A percentile compares a stretch with the other conserved stretches of the same genome.
These are phyloP conservation scores for Pollenia labialis DNA, from an alignment of 2,888 invertebrate genomes.

Conservation along the genomic window DNA sequence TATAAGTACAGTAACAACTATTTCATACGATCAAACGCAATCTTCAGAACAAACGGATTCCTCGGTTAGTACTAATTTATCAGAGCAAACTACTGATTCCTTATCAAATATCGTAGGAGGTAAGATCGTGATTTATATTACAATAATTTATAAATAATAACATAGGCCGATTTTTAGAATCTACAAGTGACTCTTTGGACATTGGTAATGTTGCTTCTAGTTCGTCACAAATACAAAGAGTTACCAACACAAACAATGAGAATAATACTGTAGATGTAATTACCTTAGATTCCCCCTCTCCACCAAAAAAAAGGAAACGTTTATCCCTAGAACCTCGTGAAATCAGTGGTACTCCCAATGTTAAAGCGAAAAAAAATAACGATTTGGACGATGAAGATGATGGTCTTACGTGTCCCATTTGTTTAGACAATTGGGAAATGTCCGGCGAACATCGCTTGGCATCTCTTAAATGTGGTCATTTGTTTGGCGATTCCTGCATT, in stretches of 20 bases:
- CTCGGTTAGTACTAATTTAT: constrained; percentile 28
- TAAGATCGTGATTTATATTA: neutral
- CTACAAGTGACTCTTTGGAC: neutral
- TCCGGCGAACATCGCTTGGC: constrained; percentile 93
- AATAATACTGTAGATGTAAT: constrained; percentile 44
- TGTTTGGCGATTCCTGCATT: constrained; percentile 92
- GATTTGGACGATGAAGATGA: constrained; percentile 86
- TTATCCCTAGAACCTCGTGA: constrained; percentile 74
- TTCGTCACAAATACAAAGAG: neutral
- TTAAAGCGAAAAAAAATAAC: constrained; percentile 82
- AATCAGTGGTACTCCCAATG: constrained; percentile 76
- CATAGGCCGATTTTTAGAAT: neutral
- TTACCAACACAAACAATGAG: neutral
- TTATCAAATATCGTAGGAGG: neutral
- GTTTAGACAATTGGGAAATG: constrained; percentile 94
- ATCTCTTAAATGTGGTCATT: constrained; percentile 95
- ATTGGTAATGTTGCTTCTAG: constrained; percentile 10
- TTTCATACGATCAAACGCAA: constrained; percentile 39
- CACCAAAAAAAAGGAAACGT: constrained; percentile 81
- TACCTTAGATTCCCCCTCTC: constrained; percentile 76
- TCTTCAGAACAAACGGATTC: constrained; percentile 43
- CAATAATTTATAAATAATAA: neutral
- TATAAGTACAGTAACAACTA: constrained; percentile 24
- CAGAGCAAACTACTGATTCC: constrained; percentile 36
- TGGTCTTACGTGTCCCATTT: constrained; percentile 92